Evolutionary conservation across 2,797 vertebrate genomes (phyloP), one percentile per base, ranked within the genome.

Genomic region (Sylvilagus floridanus): DNA sequence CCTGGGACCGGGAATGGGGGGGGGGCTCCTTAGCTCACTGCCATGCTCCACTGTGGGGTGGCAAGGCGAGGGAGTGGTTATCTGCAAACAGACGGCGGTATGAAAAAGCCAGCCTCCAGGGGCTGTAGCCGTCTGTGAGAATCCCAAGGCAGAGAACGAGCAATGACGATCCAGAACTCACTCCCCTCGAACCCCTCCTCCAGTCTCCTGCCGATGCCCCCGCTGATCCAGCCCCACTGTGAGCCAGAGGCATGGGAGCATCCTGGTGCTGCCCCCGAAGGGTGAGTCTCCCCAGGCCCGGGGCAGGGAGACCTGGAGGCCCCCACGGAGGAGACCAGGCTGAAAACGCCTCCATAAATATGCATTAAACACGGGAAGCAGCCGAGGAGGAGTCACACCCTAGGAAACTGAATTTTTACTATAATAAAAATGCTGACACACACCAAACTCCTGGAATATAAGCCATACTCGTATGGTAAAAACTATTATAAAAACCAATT

Each of bases 401-500:
- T 62, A 60, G 82, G 93, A 95, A 93, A 83, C 1, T 11, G 91
- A 96, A 84, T 90, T 84, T 47, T 86, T 92, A 94, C 92, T 60
- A 14, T 71, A 85, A 97, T 2, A 93, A 92, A 85, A 96, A 91
- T 73, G 97, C 97, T 96, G 98, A 97, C 88, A 92, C 62, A 81
- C 62, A 89, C 93, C 88, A 93, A 94, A 97, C 96, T 97, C 65
- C 0, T 92, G 90, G 60, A 95, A 94, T 93, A 93, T 78, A 97
- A 98, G 94, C 97, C 96, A 50, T 73, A 94, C 81, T 63, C 73
- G 97, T 94, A 73, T 63, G 95, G 86, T 96, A 93, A 96, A 93
- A 97, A 92, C 97, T 89, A 94, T 95, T 96, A 95, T 0, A 57
- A 93, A 97, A 96, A 90, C 93, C 95, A 96, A 93, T 86, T 97